Base-by-base conservation (phyloP, 2,113 vertebrate species). In the Phalacrocorax carbo region DNA sequence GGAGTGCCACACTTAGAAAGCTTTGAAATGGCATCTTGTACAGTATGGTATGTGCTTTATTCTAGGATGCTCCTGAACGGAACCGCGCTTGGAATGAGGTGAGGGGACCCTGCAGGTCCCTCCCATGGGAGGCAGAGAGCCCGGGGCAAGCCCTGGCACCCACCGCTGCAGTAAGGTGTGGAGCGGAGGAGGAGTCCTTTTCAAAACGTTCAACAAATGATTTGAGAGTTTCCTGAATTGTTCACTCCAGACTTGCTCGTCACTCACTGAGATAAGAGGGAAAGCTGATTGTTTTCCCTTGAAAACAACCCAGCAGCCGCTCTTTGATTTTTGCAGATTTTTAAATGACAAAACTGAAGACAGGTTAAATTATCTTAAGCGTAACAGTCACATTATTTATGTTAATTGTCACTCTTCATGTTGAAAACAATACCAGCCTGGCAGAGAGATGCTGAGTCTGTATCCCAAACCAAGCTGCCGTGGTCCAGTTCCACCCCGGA, bases 21-120 rank as follows among this genome's bases (percentile, higher is more conserved):
- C 62, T 27, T 60, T 7, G 3, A 2, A 30, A n/a, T 3, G 13
- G 72, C 51, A 20, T 14, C 42, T 5, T 17, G 26, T 22, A 6
- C 38, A 1, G 1, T 6, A 10, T 1, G 10, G 26, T 14, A 1
- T 1, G 1, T 3, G 9, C 27, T 32, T 8, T 38, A 1, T 27
- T 6, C 14, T 7, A 7, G n/a, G 70, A 55, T n/a, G 44, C 32
- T 66, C 48, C 32, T 5, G 48, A 10, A 2, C 1, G 8, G 79
- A 19, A 26, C 22, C 14, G 42, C 2, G 1, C 25, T 15, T 1
- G 5, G 52, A 58, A 16, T 5, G 10, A n/a, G 29, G 20, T 6
- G 25, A 32, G 34, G 75, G 25, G 14, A 30, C 26, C 13, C 40
- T 16, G 57, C 0, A 1, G 15, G 38, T 29, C 49, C 38, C 20